Evolutionary conservation across 2,888 invertebrate species (phyloP), one percentile per base, ranked within the genome.

Genomic region (Metalampra italica): DNA sequence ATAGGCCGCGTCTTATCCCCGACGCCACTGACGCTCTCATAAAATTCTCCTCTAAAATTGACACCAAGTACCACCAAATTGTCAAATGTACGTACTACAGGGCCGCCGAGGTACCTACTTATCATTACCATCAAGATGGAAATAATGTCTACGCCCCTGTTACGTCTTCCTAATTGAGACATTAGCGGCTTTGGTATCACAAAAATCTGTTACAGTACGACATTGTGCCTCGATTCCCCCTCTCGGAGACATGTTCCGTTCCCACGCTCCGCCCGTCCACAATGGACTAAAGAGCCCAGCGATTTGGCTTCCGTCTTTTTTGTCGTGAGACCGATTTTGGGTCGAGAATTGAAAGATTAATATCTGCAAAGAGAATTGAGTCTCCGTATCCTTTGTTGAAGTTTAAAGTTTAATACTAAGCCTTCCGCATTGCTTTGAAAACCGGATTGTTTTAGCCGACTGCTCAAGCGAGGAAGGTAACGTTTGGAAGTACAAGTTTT

Each of bases 271-370:
- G 22, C 22, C 3, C 22, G 42, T 30, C 30, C 32, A 30, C 34
- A 37, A 29, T 45, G 39, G 32, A 8, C 36, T 36, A 36, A 36
- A 36, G 36, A 36, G 4, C 32, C 32, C 3, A 32, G 32, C 36
- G 36, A 36, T 36, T 36, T 36, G 36, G 36, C 46, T 50, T 50
- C 50, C 50, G 46, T 40, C 39, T 34, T 41, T 49, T 49, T 50
- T 43, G 40, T 43, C 49, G 46, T 49, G 49, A 15, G 42, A 41
- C 15, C 34, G 40, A 46, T 39, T 44, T 47, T 45, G 51, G 47
- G 29, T 14, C 9, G 30, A 42, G 51, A 45, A 47, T 32, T 39
- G 42, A 29, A 41, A 51, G 51, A 51, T 51, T 51, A 13, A 47
- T 51, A 51, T 51, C 51, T 47, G 13, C 30, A 15, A 39, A 42